Conservation (phyloP, 2,888 invertebrate species). For the Bhutanitis thaidina region DNA sequence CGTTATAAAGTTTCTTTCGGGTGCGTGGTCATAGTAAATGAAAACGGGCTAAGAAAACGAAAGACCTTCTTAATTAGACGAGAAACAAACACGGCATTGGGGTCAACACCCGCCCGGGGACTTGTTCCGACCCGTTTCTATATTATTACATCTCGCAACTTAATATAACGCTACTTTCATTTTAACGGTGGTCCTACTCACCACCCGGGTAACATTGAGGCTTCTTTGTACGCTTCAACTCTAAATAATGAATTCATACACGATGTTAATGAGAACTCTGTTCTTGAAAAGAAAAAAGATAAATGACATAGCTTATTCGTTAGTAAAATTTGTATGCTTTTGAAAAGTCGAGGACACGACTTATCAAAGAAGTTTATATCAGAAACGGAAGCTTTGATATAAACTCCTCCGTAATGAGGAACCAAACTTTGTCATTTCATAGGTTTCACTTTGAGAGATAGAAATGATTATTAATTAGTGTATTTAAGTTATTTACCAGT, state of each 20-base stretch:
- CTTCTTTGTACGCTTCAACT: conserved; percentile 5
- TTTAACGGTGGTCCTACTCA: conserved; percentile 31
- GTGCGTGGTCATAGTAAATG: conserved; percentile 35
- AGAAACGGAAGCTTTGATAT: too few relatives aligned
- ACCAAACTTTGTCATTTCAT: too few relatives aligned
- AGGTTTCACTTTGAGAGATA: too few relatives aligned
- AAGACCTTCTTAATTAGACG: conserved; percentile 58
- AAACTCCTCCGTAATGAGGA: too few relatives aligned
- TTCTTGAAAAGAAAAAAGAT: too few relatives aligned
- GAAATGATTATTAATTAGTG: too few relatives aligned
- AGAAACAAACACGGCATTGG: conserved; percentile 60
- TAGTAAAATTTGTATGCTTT: too few relatives aligned
- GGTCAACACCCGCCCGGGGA: conserved; percentile 49
- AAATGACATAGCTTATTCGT: too few relatives aligned
- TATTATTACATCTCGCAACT: conserved; percentile 34
- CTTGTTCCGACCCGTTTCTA: conserved; percentile 35
- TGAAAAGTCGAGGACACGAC: too few relatives aligned
- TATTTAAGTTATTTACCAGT: too few relatives aligned
- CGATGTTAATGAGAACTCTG: conserved; percentile 12
- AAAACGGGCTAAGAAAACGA: conserved; percentile 52
- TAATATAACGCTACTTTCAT: conserved; percentile 40
- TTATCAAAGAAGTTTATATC: too few relatives aligned
- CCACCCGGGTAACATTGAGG: conserved; percentile 2
- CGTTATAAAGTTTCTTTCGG: not conserved
- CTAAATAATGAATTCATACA: conserved; percentile 11